Base-by-base conservation (phyloP, 2,888 invertebrate species). In the Folsomia candida region DNA sequence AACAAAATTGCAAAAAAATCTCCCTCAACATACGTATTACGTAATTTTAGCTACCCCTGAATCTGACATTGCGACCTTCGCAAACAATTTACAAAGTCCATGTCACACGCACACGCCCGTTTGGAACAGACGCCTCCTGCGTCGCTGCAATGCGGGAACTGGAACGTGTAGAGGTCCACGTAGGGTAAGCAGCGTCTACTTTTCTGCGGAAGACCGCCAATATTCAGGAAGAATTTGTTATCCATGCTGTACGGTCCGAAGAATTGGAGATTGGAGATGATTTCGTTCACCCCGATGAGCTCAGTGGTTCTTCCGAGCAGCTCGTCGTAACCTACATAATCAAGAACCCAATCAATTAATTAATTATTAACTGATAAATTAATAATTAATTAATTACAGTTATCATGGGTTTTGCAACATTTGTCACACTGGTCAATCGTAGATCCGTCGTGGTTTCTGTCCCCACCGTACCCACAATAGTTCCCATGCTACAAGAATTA, bases 401-500 rank as follows among this genome's bases (percentile, higher is more conserved):
- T 4, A 22, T 54, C 54, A 22, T 54, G 54, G 11, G 22, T 54
- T n/a, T n/a, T 54, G 54, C 54, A 54, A 22, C 54, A 54, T 4
- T 6, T 20, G 20, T 54, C 54, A 20, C 54, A 54, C 6, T 6
- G 11, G 20, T 54, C 54, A 4, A 6, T 4, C 11, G n/a, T 20
- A 4, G 54, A 54, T 18, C 54, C 54, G 54, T 54, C 54, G 11
- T n/a, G 11, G 20, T 6, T 6, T 6, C 54, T 6, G 20, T 54
- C 20, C 6, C 54, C 54, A 14, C 54, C 54, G 20, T 20, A 20
- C 4, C 54, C 54, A n/a, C 54, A 54, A 6, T 20, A 54, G 22
- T 54, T 54, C 22, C 54, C 54, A n/a, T 54, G 54, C 54, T 54
- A 20, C 11, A 54, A 54, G n/a, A 54, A 54, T 14, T 54, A 54